Conservation (phyloP, 1,140 invertebrate genomes). For the Neotoxoptera formosana region DNA sequence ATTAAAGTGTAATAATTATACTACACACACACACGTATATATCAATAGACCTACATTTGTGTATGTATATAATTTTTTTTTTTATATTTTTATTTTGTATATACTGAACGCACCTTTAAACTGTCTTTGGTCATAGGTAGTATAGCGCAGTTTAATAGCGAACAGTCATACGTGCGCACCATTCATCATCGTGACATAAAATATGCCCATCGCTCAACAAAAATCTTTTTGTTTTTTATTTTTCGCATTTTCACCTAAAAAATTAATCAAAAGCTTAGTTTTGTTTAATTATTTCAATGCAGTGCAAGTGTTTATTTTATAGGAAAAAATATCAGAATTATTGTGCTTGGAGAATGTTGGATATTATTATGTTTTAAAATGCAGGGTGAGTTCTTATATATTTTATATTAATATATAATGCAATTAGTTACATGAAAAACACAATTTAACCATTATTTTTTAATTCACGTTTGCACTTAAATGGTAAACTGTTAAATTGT, state of each 20-base stretch:
- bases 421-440: neutral
- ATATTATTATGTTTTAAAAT: slow-evolving; percentile 48
- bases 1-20: too few species aligned
- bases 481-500: neutral
- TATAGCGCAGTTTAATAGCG: slow-evolving; percentile 8
- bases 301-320: neutral
- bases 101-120: slow-evolving; percentile 31
- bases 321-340: neutral
- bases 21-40: neutral
- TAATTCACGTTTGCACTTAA: neutral
- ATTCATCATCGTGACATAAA: neutral
- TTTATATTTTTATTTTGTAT: neutral
- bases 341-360: neutral
- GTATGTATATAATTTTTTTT: neutral
- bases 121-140: slow-evolving; percentile 9
- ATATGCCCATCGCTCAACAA: neutral
- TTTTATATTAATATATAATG: neutral
- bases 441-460: neutral
- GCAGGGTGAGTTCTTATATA: slow-evolving; percentile 20
- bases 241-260: neutral
- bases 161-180: neutral
- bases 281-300: neutral
- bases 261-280: neutral
- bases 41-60: neutral
- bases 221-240: neutral